Evolutionary conservation across 2,888 invertebrate species (phyloP), one percentile per base, ranked within the genome.

Genomic region (Dyspetes luteomarginatus): DNA sequence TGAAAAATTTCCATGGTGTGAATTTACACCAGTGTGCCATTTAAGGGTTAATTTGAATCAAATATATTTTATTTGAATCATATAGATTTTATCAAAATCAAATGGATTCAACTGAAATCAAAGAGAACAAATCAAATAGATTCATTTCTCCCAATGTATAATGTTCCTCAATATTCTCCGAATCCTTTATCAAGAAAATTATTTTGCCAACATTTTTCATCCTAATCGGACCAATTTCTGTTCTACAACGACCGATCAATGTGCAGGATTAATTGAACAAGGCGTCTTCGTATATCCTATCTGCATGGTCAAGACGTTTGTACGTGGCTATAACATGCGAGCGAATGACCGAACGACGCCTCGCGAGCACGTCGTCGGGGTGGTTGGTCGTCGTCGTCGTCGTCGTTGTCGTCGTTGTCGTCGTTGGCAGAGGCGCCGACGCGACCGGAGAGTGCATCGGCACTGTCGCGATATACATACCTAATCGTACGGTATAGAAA

Each of bases 361-460:
- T 78, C 60, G 82, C 79, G 72, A 68, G 78, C 71, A 78, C 77
- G 73, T 82, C 82, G 84, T 83, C 84, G 83, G 84, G 84, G 68
- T 77, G 78, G 84, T 84, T 86, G 85, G 85, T 85, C 85, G 84
- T 84, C 83, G 82, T 68, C 88, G 88, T 86, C 86, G 87, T 86
- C 87, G 58, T 26, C 67, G 24, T 58, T 60, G 68, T 68, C 79
- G 62, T 73, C 79, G 79, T 84, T 83, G 82, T 68, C 88, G 88
- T 86, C 86, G 87, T 86, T 87, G 58, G 45, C 67, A 28, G 65
- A 67, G 68, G 73, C 79, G 62, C 77, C 79, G 79, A 79, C 82
- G 79, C 77, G 62, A 74, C 75, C 82, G 88, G 84, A 84, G 85
- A 87, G 85, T 85, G 86, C 88, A 83, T 87, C 84, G 83, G 84